Conservation (phyloP, 1,140 invertebrate species). For the Drosophila santomea region DNA sequence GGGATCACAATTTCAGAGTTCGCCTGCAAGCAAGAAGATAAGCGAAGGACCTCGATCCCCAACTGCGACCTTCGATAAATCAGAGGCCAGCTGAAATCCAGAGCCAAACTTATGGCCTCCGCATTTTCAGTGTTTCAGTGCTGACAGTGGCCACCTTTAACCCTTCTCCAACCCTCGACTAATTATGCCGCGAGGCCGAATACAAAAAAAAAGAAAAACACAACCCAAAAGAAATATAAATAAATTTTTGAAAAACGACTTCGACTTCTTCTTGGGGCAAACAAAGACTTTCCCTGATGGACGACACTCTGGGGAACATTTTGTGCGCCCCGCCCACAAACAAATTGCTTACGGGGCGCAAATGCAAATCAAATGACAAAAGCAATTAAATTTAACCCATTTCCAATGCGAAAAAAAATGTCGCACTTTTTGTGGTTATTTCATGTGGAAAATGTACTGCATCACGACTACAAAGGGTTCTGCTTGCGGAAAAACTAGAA, state of each 20-base stretch:
- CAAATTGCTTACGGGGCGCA: conserved; percentile 74
- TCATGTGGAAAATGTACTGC: conserved; percentile 84
- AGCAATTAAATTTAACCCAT: conserved; percentile 84
- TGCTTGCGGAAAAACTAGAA: conserved; percentile 9
- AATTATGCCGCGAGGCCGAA: conserved; percentile 53
- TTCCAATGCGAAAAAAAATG: conserved; percentile 68
- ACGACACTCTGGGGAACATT: conserved; percentile 74
- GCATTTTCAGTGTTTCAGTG: conserved; percentile 8
- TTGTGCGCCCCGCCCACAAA: conserved; percentile 41
- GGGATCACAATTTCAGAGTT: conserved; percentile 45
- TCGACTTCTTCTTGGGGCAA: conserved; percentile 41
- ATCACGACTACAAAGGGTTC: conserved; percentile 45
- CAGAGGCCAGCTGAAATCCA: conserved; percentile 54
- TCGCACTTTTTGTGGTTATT: conserved; percentile 79
- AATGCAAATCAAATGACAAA: conserved; percentile 84
- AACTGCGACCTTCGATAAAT: conserved; percentile 57
- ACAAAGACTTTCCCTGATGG: conserved; percentile 58
- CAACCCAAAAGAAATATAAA: conserved; percentile 29
- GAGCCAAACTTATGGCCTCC: conserved; percentile 50
- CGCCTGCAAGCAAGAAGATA: conserved; percentile 33
- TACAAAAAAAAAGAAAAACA: conserved; percentile 14
- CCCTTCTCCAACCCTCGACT: conserved; percentile 57
- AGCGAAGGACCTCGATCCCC: conserved; percentile 30
- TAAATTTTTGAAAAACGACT: conserved; percentile 70
- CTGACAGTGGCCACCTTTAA: conserved; percentile 74